Conservation (phyloP, 1,140 invertebrate genomes). For the Pogonus chalceus region DNA sequence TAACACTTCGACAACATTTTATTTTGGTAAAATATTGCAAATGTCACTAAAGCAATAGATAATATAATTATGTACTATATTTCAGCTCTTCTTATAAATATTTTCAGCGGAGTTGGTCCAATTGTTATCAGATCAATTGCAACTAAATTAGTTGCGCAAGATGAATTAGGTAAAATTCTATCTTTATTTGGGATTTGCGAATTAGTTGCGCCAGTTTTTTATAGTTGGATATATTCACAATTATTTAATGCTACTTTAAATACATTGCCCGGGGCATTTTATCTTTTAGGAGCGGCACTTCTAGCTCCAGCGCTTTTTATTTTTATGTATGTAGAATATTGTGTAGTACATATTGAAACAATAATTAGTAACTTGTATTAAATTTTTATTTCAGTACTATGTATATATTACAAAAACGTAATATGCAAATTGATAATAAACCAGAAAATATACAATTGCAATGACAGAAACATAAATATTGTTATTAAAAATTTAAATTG, state of each 20-base stretch:
- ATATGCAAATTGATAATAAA: too few species aligned
- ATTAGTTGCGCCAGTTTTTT: slow-evolving; percentile 37
- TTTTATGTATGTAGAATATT: slow-evolving; percentile 32
- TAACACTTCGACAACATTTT: slow-evolving; percentile 34
- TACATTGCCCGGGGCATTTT: slow-evolving; percentile 36
- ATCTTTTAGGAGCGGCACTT: slow-evolving; percentile 36
- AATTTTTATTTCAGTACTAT: too few species aligned
- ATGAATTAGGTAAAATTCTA: slow-evolving; percentile 46
- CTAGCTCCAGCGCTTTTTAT: slow-evolving; percentile 35
- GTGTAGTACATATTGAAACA: background rate
- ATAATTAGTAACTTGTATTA: too few species aligned
- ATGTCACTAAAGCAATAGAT: background rate
- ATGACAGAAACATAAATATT: background rate
- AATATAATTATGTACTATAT: background rate
- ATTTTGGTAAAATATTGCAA: slow-evolving; percentile 13
- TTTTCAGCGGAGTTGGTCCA: slow-evolving; percentile 41
- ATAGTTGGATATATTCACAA: slow-evolving; percentile 39
- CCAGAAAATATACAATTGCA: background rate
- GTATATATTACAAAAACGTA: background rate
- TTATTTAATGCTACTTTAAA: slow-evolving; percentile 36
- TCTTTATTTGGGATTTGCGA: slow-evolving; percentile 44
- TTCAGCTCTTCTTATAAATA: slow-evolving; percentile 37
- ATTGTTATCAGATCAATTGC: slow-evolving; percentile 44
- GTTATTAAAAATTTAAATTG: slow-evolving; percentile 4
- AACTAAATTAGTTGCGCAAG: slow-evolving; percentile 44